phyloP scores from a whole-genome alignment of 2,113 vertebrate species.

The Ictalurus punctatus region DNA sequence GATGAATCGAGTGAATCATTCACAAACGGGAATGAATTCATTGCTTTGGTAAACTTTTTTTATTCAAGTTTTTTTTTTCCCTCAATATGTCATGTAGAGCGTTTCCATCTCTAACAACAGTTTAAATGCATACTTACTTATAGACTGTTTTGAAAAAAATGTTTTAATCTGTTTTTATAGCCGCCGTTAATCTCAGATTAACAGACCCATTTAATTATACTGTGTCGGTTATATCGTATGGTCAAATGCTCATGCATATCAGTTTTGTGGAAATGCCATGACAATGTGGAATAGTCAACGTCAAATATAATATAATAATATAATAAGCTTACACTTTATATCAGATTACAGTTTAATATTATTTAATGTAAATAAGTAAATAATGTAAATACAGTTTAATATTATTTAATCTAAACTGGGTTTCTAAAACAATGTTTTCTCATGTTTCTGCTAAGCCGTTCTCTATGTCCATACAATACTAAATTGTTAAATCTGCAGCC shows the following conservation, averaged over 20 bases:
- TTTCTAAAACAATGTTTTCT: no score
- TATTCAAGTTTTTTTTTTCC: rapidly evolving
- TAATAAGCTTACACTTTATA: not conserved
- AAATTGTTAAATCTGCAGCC: not conserved
- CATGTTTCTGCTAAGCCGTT: not conserved
- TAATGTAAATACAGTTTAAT: no score
- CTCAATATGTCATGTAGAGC: not conserved
- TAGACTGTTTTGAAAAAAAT: not conserved
- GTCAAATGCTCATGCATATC: not conserved
- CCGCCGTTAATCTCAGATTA: not conserved
- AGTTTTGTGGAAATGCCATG: not conserved
- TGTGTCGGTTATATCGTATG: not conserved
- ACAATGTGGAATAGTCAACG: not conserved
- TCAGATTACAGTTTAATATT: not conserved
- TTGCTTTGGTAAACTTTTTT: not conserved
- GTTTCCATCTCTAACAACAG: not conserved
- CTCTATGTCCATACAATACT: not conserved
- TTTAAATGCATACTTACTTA: not conserved
- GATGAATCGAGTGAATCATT: not conserved
- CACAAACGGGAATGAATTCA: not conserved
- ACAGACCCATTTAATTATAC: not conserved
- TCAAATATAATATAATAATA: not conserved
- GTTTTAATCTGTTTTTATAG: not conserved
- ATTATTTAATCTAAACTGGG: not conserved
- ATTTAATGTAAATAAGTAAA: no score